Conservation (phyloP, 2,888 invertebrate genomes). For the Stenurella melanura region DNA sequence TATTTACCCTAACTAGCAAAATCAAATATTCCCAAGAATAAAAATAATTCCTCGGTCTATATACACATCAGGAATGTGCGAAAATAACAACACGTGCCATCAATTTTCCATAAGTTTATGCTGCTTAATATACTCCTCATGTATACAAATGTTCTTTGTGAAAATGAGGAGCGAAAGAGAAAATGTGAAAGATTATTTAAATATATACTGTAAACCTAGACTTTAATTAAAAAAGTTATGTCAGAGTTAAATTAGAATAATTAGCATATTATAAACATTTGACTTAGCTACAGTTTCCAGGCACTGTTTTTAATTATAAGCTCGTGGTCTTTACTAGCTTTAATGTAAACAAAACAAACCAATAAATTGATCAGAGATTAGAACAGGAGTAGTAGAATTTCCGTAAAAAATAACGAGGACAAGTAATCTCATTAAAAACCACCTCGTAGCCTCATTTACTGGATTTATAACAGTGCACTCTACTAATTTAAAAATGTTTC, state of each 20-base stretch:
- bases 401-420: constrained; percentile 51
- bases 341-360: constrained; percentile 46
- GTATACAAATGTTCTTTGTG: neutral
- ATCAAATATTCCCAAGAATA: neutral
- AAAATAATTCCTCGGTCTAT: neutral
- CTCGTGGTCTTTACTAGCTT: constrained; percentile 27
- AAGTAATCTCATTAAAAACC: constrained; percentile 51
- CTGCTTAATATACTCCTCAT: neutral
- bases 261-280: constrained; percentile 36
- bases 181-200: constrained; percentile 17
- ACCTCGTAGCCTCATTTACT: constrained; percentile 38
- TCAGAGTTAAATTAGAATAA: constrained; percentile 20
- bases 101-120: neutral
- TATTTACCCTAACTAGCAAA: neutral
- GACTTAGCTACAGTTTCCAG: constrained; percentile 20
- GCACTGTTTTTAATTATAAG: constrained; percentile 29
- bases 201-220: constrained; percentile 28
- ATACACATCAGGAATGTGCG: neutral
- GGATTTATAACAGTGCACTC: constrained; percentile 44
- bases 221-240: constrained; percentile 32
- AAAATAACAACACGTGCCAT: neutral
- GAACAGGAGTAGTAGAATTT: constrained; percentile 46
- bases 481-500: constrained; percentile 44
- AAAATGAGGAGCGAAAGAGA: neutral
- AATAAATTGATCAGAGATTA: constrained; percentile 50